Percentiles rank a stretch among this genome's conserved stretches.
Conservation (phyloP, 1,140 invertebrate genomes). For the Ceratosolen fusciceps region DNA sequence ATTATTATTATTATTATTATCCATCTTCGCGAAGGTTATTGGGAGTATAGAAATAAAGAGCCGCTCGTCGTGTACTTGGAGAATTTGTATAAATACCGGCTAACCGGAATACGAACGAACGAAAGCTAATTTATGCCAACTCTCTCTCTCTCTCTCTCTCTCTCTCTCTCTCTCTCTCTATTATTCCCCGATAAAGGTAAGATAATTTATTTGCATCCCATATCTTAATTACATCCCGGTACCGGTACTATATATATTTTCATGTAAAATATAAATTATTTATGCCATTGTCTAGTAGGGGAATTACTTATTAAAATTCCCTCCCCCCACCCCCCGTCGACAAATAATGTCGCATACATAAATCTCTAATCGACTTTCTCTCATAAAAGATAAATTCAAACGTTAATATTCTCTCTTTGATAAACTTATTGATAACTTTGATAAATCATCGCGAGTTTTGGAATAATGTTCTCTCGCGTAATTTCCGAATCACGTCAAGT, state of each 20-base stretch:
- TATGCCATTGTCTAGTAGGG: background rate
- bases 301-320: background rate
- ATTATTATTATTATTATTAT: too few species aligned
- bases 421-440: background rate
- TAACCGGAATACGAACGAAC: too few species aligned
- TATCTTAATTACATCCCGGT: too few species aligned
- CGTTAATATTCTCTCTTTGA: background rate
- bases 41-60: too few species aligned
- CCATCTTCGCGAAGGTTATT: too few species aligned
- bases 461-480: too few species aligned
- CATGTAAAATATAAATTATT: background rate
- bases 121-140: background rate
- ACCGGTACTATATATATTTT: background rate
- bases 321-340: too few species aligned
- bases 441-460: background rate
- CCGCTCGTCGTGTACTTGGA: too few species aligned
- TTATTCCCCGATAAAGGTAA: background rate
- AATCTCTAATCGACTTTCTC: conserved; percentile 12
- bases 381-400: background rate
- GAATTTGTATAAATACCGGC: too few species aligned
- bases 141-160: too few species aligned
- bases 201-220: conserved; percentile 9
- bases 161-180: too few species aligned
- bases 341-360: background rate
- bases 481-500: too few species aligned